Conservation (phyloP, 2,888 invertebrate genomes). For the Ichneumoninae sp. region DNA sequence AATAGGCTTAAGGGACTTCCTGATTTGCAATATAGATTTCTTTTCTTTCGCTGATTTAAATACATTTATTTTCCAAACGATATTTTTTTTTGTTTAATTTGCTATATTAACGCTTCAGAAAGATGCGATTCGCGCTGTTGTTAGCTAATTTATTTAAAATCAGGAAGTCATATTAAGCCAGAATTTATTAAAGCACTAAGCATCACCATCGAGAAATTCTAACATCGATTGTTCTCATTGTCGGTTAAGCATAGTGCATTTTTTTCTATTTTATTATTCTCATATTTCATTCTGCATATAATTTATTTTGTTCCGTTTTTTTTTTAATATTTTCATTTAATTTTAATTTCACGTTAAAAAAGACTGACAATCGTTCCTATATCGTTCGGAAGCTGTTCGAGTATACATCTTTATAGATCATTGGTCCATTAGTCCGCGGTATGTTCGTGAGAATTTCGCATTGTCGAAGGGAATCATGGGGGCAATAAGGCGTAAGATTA, state of each 20-base stretch:
- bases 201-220: conserved; percentile 28
- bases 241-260: conserved; percentile 11
- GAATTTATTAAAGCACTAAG: conserved; percentile 20
- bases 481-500: background rate
- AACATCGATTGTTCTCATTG: conserved; percentile 47
- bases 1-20: background rate
- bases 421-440: conserved; percentile 54
- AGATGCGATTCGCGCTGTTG: background rate
- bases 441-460: conserved; percentile 15
- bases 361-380: conserved; percentile 28
- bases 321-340: conserved; percentile 5
- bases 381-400: conserved; percentile 37
- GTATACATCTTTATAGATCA: conserved; percentile 48
- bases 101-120: background rate
- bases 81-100: background rate
- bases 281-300: background rate
- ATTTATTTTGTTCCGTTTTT: background rate
- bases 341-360: conserved; percentile 26
- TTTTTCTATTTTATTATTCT: background rate
- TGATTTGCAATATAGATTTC: background rate
- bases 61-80: background rate
- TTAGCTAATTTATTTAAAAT: background rate
- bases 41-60: background rate
- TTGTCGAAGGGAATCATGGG: background rate
- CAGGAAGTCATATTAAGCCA: background rate